Base-by-base conservation (phyloP, 2,797 vertebrate species). In the Eospalax fontanierii region DNA sequence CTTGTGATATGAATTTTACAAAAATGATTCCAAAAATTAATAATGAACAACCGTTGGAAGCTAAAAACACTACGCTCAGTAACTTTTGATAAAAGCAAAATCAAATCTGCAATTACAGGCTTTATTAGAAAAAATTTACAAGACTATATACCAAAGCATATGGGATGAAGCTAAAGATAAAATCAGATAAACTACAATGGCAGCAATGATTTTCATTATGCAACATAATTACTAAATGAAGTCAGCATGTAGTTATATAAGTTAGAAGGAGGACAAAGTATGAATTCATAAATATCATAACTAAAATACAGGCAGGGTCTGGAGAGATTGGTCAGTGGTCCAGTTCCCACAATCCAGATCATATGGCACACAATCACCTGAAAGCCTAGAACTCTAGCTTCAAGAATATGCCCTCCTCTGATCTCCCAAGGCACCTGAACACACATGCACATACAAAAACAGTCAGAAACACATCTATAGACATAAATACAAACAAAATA, bases 41-140 rank as follows among this genome's bases (percentile, higher is more conserved):
- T 91, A 35, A 91, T 43, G 86, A 96, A 82, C 12, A 86, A 97
- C 35, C 57, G 43, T 88, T 93, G 30, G 38, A 95, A 93, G 30
- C 30, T 26, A 87, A 96, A 95, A 96, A 30, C 43, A 92, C 35
- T 91, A 94, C 79, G 21, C 11, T 79, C 90, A 95, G 75, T 93
- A 85, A 83, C 40, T 88, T 96, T n/a, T 66, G 11, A 28, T n/a
- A 87, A 93, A 85, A 91, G 65, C 90, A 66, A 96, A 94, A 89
- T 91, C 22, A 94, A 87, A 92, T 74, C 66, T 70, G 11, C 19
- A 89, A 80, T 87, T 95, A 83, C 3, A 76, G 30, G 0, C n/a
- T 92, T 80, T 76, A 88, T 46, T 89, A 70, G 50, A 93, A 96
- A 89, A 28, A 88, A 92, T 80, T 92, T 78, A 65, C 71, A 96